These are phyloP conservation scores for Erannis defoliaria DNA, from an alignment of 2,888 invertebrate genomes.

Conservation along the genomic window DNA sequence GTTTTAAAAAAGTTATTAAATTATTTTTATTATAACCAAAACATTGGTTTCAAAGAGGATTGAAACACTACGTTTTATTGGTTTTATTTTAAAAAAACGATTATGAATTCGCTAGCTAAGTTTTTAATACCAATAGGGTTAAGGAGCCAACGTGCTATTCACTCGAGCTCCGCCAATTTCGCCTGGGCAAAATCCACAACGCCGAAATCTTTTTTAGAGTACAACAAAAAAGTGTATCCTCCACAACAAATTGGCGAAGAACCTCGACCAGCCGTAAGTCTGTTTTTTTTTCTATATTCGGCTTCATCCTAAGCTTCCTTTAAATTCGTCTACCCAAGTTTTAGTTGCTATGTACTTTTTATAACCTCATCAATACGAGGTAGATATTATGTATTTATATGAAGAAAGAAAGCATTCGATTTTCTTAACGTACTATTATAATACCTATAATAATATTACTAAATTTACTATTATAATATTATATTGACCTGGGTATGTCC, in stretches of 20 bases:
- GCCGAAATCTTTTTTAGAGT: constrained; percentile 87
- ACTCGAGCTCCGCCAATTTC: constrained; percentile 59
- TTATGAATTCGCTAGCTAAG: constrained; percentile 51
- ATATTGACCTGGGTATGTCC: too few relatives aligned
- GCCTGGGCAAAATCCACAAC: constrained; percentile 71
- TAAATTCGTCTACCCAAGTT: neutral
- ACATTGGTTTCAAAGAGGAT: too few relatives aligned
- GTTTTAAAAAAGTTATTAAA: too few relatives aligned
- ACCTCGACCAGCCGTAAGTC: constrained; percentile 93
- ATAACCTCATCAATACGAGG: too few relatives aligned
- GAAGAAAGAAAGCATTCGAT: too few relatives aligned
- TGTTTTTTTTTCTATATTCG: neutral
- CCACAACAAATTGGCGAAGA: constrained; percentile 91
- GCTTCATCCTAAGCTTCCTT: neutral
- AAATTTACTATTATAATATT: too few relatives aligned
- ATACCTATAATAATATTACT: too few relatives aligned
- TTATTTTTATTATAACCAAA: too few relatives aligned
- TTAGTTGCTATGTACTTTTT: too few relatives aligned
- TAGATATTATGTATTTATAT: too few relatives aligned
- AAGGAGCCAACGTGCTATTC: constrained; percentile 54
- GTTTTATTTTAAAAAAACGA: neutral
- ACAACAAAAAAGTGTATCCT: constrained; percentile 93
- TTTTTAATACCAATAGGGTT: constrained; percentile 35
- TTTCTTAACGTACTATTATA: too few relatives aligned
- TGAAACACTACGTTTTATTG: too few relatives aligned